Evolutionary conservation across 92 coral and sea anemone species (phyloP), one percentile per base, ranked within the genome.

Genomic region (Heteractis magnifica): DNA sequence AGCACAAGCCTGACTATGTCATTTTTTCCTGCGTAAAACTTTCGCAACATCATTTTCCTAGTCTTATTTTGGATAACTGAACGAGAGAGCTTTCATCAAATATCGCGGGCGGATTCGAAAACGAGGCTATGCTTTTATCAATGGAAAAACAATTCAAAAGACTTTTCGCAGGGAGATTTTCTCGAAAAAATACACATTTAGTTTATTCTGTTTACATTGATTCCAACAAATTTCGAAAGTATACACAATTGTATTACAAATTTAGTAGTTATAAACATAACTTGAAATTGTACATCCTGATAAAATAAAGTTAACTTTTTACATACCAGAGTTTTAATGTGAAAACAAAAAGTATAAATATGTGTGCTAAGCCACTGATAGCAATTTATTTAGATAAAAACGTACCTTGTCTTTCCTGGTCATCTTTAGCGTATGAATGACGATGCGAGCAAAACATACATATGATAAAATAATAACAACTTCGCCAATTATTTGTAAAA

Each of bases 321-420:
- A 62, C 64, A 58, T 58, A 58, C 16, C 73, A 26, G 73, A 48
- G 10, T 10, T 15, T 68, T 68, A 19, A 4, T 26, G 11, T 68
- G 44, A 8, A 12, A 68, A 26, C 73, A 68, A 68, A 59, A 60
- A 68, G 71, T 64, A 64, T 64, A 68, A 68, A 68, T n/a, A 68
- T 21, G 26, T 20, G 9, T 20, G 49, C 8, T n/a, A 68, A 4
- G 11, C 10, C 20, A 26, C 4, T 19, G 34, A 5, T 4, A 11
- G 7, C 9, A 68, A 14, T 68, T 23, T 8, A 8, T 44, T 7
- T 68, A 26, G 44, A 68, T 68, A 41, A 68, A 20, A 19, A 68
- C 9, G 12, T 53, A 53, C 8, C 73, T 68, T 68, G 73, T 68
- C 73, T 68, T 26, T 14, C 14, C 12, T 5, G 15, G 20, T 26